Evolutionary conservation across 2,113 vertebrate species (phyloP).

Genomic region (Entomyzon cyanotis): DNA sequence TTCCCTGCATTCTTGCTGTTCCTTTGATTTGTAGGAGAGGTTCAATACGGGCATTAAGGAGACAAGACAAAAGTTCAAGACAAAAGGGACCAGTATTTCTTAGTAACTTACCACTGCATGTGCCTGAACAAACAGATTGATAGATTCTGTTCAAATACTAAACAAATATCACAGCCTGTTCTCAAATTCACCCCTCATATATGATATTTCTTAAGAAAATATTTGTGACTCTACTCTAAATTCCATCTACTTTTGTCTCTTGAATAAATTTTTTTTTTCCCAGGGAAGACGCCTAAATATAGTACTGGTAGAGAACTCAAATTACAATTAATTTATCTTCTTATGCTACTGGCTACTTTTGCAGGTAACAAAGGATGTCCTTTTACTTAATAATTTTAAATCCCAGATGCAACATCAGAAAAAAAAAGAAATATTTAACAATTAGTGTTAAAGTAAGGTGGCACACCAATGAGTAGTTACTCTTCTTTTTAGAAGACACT

Average conservation of each 20-base stretch:
- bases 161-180: slow-evolving; percentile 59
- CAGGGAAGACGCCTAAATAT: background rate
- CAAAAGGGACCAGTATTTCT: background rate
- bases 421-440: background rate
- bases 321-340: background rate
- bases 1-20: background rate
- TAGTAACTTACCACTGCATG: background rate
- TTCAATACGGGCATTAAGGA: background rate
- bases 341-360: background rate
- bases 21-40: background rate
- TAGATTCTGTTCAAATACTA: slow-evolving; percentile 47
- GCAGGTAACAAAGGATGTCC: background rate
- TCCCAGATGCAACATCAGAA: background rate
- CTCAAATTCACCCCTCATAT: slow-evolving; percentile 17
- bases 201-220: slow-evolving; percentile 61
- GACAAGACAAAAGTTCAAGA: background rate
- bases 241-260: slow-evolving; percentile 27
- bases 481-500: background rate
- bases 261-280: slow-evolving; percentile 39
- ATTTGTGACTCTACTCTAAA: slow-evolving; percentile 50
- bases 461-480: background rate
- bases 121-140: slow-evolving; percentile 36
- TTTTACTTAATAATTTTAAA: slow-evolving; percentile 20
- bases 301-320: background rate
- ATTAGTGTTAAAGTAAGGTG: background rate